Base-by-base conservation (phyloP, 53 echinoderm and acorn worm species). In the Henricia sp. region DNA sequence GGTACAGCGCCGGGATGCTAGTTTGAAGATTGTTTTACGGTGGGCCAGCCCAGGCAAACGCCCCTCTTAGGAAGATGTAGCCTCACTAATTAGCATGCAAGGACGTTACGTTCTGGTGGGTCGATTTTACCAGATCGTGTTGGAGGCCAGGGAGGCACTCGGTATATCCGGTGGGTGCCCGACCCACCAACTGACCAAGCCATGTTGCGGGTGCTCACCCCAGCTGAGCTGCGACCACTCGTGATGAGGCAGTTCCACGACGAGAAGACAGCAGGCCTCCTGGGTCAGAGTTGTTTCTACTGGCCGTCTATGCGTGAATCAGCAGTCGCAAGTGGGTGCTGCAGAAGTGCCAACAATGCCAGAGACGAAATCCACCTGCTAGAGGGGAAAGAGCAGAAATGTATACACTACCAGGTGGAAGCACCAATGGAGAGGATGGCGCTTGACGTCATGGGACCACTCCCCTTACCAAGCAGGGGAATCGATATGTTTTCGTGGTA, bases 51-150 rank as follows among this genome's bases (percentile, higher is more conserved):
- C n/a, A n/a, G n/a, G n/a, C n/a, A n/a, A n/a, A n/a, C n/a, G n/a
- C n/a, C n/a, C n/a, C n/a, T n/a, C n/a, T n/a, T n/a, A n/a, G 84
- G 73, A 72, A 33, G 38, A 42, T 2, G 57, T 85, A 24, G 26
- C 74, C 1, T 50, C 41, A 38, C 33, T 43, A 16, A 54, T n/a
- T n/a, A n/a, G n/a, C n/a, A n/a, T n/a, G 21, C 53, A 6, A 44
- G 21, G 55, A 54, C 14, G 21, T 54, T 17, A 54, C 13, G 19
- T 54, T 54, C 55, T 54, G 55, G 60, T 60, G 60, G 28, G 28
- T 26, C 32, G 60, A 3, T 24, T 26, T 10, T 28, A 60, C 5
- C 53, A 53, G 17, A 6, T 53, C 3, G 53, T 53, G 53, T 10
- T 53, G 53, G 53, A 53, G 19, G n/a, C n/a, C n/a, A n/a, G n/a